Conservation (phyloP, 92 coral and sea anemone species). For the Palythoa grandis region DNA sequence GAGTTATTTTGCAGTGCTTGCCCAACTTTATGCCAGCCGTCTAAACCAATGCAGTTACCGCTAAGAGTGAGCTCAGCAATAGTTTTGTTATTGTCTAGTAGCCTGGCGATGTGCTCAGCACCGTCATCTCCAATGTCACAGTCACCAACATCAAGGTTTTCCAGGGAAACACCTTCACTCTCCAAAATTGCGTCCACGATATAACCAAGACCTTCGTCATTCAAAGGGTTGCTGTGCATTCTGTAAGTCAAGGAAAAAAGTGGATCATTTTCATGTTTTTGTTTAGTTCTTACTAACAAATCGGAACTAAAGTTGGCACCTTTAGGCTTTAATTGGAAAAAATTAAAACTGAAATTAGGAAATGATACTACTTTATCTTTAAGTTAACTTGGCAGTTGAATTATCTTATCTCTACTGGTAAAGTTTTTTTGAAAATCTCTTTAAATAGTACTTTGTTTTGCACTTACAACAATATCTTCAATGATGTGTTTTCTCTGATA, state of each 20-base stretch:
- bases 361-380: too few relatives aligned
- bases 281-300: too few relatives aligned
- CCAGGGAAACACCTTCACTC: conserved; percentile 63
- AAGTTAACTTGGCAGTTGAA: too few relatives aligned
- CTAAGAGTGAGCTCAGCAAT: conserved; percentile 80
- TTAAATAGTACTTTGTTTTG: background rate
- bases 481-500: conserved; percentile 75
- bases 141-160: conserved; percentile 93
- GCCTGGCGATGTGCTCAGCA: conserved; percentile 80
- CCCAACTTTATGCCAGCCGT: conserved; percentile 85
- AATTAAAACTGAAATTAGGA: too few relatives aligned
- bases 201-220: conserved; percentile 81
- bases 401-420: background rate
- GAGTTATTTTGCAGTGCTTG: conserved; percentile 71
- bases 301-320: too few relatives aligned
- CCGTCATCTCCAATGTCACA: conserved; percentile 86
- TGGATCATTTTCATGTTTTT: background rate
- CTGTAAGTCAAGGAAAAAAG: conserved; percentile 58
- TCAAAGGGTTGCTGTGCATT: conserved; percentile 89
- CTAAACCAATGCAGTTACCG: conserved; percentile 71
- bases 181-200: conserved; percentile 84
- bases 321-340: too few relatives aligned
- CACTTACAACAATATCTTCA: conserved; percentile 91
- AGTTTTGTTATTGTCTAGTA: conserved; percentile 73
- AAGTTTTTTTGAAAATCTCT: background rate